Evolutionary conservation across 2,113 vertebrate genomes (phyloP), one percentile per base, ranked within the genome.

Genomic region (Phycodurus eques): DNA sequence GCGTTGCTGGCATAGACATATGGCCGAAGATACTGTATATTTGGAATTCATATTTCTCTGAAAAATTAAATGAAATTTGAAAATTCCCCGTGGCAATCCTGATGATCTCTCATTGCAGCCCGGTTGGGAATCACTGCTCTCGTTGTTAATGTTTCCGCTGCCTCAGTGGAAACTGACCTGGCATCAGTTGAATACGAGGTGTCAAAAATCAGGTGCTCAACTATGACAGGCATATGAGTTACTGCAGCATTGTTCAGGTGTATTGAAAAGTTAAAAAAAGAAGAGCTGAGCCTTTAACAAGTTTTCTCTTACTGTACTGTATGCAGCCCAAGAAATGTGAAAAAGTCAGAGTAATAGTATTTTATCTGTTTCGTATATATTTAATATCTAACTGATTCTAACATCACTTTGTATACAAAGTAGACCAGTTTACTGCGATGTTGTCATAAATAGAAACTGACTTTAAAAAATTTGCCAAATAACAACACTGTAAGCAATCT

Each of bases 171-270:
- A 62, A 56, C 62, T 71, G 6, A 69, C 46, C 56, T 42, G 66
- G 67, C 77, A 73, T 80, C 80, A 77, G 76, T 80, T 81, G 80
- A 85, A 85, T 77, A 81, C 78, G 77, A 73, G 74, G 72, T 77
- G 77, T 87, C 68, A 6, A 14, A 68, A 69, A 85, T 88, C 82
- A 88, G 84, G 85, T 90, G 83, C 85, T 86, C 42, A 53, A 76
- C 78, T 75, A 74, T 54, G 77, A 80, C 78, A 81, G 46, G 46
- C 43, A 44, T 44, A 10, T 27, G 54, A 57, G 22, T 71, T 78
- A 75, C 68, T 78, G 71, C 49, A 43, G 73, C 62, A 17, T 74
- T 79, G 73, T 85, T 73, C 72, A 73, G 85, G 86, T 89, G 84
- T 87, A 86, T 42, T 66, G 68, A 72, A 20, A 77, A 72, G 72